Conservation (phyloP, 2,888 invertebrate species). For the Meloe dianella region DNA sequence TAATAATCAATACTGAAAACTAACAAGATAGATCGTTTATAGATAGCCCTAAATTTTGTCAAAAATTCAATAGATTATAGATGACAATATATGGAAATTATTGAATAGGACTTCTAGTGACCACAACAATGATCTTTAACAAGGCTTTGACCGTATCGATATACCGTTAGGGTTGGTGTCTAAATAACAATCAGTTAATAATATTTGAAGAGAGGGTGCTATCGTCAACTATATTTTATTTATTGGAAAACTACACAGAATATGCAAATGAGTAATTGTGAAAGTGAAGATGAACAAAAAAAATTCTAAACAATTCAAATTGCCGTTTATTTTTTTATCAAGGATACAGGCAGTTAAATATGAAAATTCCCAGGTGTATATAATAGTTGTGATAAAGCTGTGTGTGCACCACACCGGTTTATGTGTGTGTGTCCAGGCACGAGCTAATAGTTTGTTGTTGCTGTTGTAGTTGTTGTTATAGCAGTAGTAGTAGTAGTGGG, state of each 20-base stretch:
- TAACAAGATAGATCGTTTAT: slow-evolving; percentile 47
- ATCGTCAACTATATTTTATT: not conserved
- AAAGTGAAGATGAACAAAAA: not conserved
- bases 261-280: not conserved
- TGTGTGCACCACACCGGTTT: slow-evolving; percentile 1
- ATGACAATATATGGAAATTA: slow-evolving; percentile 20
- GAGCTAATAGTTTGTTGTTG: slow-evolving; percentile 10
- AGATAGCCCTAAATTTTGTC: slow-evolving; percentile 43
- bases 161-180: not conserved
- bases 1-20: slow-evolving; percentile 46
- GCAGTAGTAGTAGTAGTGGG: too few species aligned
- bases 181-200: not conserved
- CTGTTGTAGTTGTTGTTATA: not conserved
- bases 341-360: not conserved
- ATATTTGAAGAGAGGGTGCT: slow-evolving; percentile 5
- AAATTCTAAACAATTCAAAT: not conserved
- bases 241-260: not conserved
- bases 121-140: slow-evolving; percentile 46
- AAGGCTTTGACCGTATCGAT: slow-evolving; percentile 33
- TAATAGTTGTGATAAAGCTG: slow-evolving; percentile 8
- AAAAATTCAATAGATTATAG: slow-evolving; percentile 28
- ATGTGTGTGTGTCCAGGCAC: not conserved
- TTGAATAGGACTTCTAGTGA: slow-evolving; percentile 34
- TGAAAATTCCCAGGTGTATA: slow-evolving; percentile 4
- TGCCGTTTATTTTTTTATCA: not conserved